Conservation (phyloP, 2,797 vertebrate species). For the Apodemus agrarius region DNA sequence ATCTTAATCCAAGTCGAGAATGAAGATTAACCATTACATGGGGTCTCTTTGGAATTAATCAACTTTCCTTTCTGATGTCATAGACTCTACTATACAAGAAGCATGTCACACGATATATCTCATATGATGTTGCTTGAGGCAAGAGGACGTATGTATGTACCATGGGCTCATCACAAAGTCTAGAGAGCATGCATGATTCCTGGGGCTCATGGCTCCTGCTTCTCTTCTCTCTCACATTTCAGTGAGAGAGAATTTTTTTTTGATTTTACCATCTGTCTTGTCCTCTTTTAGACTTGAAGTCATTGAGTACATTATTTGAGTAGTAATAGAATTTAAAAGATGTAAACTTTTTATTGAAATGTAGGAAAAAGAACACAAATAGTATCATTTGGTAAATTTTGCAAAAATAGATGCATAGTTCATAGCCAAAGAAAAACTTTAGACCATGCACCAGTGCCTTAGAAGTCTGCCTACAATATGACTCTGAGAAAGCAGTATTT, state of each 20-base stretch:
- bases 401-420: neutral
- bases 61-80: neutral
- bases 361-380: neutral
- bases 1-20: neutral
- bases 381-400: constrained; percentile 13
- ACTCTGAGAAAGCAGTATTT: constrained; percentile 23
- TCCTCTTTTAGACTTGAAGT: constrained; percentile 22
- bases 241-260: neutral
- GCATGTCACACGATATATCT: neutral
- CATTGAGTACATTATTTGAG: neutral
- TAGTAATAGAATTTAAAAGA: constrained; percentile 14
- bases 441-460: neutral
- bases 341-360: neutral
- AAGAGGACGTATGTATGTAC: neutral
- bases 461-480: neutral
- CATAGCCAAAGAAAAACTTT: constrained; percentile 3
- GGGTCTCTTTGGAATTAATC: neutral
- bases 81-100: neutral
- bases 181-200: neutral
- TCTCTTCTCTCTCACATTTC: neutral
- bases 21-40: neutral
- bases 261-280: neutral
- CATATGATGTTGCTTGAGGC: neutral
- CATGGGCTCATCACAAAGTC: neutral
- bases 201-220: neutral